A percentile compares a stretch with the other conserved stretches of the same genome.
Conservation (phyloP, 2,113 vertebrate species). For the Carettochelys insculpta region DNA sequence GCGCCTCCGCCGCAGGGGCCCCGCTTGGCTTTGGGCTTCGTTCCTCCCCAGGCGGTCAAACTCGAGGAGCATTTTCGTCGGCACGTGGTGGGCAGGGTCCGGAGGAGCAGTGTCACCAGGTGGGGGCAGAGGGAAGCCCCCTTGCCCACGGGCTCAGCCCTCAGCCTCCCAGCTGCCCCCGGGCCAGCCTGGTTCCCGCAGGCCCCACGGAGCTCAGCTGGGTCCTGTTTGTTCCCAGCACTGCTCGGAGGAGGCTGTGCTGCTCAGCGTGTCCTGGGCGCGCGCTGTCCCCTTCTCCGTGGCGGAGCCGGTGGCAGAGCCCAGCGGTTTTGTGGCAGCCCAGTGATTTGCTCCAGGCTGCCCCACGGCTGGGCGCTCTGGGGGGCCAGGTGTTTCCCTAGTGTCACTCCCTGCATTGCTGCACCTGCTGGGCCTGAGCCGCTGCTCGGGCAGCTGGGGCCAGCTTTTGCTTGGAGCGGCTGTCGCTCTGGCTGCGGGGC, state of each 20-base stretch:
- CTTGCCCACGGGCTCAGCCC: no score
- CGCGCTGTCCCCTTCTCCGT: not conserved
- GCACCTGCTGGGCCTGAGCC: not conserved
- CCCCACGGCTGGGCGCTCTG: not conserved
- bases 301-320: not conserved
- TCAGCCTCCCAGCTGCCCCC: not conserved
- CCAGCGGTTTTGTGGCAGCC: fast-evolving
- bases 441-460: not conserved
- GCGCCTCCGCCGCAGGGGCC: not conserved
- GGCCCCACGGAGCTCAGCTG: no score
- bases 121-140: no score
- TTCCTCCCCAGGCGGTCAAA: not conserved
- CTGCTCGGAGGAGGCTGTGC: not conserved
- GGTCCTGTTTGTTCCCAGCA: not conserved
- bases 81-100: no score
- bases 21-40: not conserved
- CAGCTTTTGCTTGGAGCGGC: not conserved
- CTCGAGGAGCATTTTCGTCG: not conserved
- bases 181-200: no score
- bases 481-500: not conserved
- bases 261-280: not conserved
- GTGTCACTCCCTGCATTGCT: no score
- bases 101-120: no score
- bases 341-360: fast-evolving
- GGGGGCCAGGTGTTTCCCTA: no score